Evolutionary conservation across 1,140 invertebrate species (phyloP).

Genomic region (Teleopsis dalmanni): DNA sequence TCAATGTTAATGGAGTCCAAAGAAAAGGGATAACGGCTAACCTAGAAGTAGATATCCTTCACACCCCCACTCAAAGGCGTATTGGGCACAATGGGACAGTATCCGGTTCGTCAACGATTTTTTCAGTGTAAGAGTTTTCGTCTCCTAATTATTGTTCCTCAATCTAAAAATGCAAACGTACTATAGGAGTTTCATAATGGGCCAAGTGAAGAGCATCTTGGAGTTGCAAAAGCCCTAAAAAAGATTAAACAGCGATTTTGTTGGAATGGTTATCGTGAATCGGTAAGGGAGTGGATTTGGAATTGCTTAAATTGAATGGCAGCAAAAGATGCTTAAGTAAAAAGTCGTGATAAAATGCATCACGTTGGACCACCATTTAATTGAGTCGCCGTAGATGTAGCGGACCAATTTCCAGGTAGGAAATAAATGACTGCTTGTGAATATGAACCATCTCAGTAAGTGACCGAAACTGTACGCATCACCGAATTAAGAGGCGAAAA

Average conservation of each 20-base stretch:
- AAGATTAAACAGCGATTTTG: constrained; percentile 15
- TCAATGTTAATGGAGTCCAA: neutral
- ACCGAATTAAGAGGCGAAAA: constrained; percentile 38
- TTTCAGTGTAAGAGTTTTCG: neutral
- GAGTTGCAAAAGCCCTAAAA: constrained; percentile 12
- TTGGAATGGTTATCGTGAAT: constrained; percentile 19
- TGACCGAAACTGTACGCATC: constrained; percentile 37
- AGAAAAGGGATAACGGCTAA: neutral
- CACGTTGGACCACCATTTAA: constrained; percentile 21
- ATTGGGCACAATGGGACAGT: neutral
- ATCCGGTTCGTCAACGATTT: neutral
- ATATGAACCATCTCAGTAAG: constrained; percentile 44
- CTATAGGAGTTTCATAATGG: constrained; percentile 12
- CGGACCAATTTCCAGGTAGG: constrained; percentile 28
- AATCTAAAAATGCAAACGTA: neutral
- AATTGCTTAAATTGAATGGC: constrained; percentile 20
- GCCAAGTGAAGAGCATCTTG: constrained; percentile 16
- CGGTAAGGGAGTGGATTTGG: constrained; percentile 20
- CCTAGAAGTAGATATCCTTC: neutral
- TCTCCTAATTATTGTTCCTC: neutral
- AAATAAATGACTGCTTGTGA: constrained; percentile 36
- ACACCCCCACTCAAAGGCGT: neutral
- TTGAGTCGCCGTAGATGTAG: constrained; percentile 33
- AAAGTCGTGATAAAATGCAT: constrained; percentile 14
- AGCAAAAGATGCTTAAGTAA: constrained; percentile 16